phyloP scores from a whole-genome alignment of 2,888 invertebrate genomes.

The Eulithis testata region DNA sequence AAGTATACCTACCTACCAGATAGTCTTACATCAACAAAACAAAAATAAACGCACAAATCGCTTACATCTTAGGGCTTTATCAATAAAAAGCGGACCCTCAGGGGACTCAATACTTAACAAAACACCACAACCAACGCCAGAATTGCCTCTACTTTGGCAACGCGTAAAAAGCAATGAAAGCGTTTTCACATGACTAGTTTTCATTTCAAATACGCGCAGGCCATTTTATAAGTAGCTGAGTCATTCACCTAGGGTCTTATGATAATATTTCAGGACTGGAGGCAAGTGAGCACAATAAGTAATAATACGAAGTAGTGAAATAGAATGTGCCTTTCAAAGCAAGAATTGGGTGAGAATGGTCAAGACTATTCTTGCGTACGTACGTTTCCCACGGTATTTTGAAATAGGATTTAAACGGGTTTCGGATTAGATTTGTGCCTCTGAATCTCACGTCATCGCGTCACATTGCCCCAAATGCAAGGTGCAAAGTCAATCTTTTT shows the following conservation, averaged over 20 bases:
- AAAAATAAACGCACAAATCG: slow-evolving; percentile 46
- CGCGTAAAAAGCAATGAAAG: slow-evolving; percentile 82
- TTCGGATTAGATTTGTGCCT: too few relatives aligned
- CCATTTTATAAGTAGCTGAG: neutral
- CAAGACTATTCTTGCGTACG: too few relatives aligned
- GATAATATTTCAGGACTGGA: too few relatives aligned
- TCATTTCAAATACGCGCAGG: slow-evolving; percentile 71
- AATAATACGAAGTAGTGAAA: too few relatives aligned
- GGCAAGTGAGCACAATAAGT: too few relatives aligned
- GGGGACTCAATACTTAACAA: slow-evolving; percentile 57
- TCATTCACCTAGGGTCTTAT: neutral
- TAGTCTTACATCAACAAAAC: slow-evolving; percentile 51
- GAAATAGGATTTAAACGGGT: too few relatives aligned
- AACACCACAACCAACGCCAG: slow-evolving; percentile 76
- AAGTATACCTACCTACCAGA: too few relatives aligned
- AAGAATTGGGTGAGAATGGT: too few relatives aligned
- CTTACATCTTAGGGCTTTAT: slow-evolving; percentile 59
- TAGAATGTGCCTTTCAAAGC: too few relatives aligned
- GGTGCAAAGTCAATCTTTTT: neutral
- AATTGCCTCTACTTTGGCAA: slow-evolving; percentile 79
- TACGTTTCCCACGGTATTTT: too few relatives aligned
- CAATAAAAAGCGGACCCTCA: slow-evolving; percentile 60
- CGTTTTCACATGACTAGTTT: slow-evolving; percentile 82
- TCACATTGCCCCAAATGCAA: too few relatives aligned
- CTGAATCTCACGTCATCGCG: too few relatives aligned